These are phyloP conservation scores for Meandrina meandrites DNA, from an alignment of 92 coral and sea anemone genomes.

Conservation along the genomic window DNA sequence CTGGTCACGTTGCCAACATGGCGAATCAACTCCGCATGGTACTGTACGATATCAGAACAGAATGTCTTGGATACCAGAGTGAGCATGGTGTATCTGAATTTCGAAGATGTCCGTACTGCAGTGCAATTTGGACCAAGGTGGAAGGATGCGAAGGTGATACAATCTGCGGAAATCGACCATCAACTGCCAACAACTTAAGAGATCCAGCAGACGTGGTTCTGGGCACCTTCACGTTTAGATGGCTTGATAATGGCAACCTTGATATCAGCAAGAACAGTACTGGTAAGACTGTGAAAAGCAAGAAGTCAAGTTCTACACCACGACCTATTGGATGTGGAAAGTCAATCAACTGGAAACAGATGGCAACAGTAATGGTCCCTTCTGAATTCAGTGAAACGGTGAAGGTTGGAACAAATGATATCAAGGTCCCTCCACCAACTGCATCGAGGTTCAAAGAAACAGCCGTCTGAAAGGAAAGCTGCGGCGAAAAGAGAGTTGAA, in stretches of 20 bases:
- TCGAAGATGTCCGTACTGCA: conserved; percentile 54
- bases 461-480: not conserved
- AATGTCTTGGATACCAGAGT: conserved; percentile 53
- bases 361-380: conserved; percentile 33
- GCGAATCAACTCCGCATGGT: conserved; percentile 57
- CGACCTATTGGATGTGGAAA: conserved; percentile 50
- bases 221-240: conserved; percentile 44
- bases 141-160: conserved; percentile 48
- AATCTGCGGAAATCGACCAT: conserved; percentile 44
- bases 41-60: conserved; percentile 61
- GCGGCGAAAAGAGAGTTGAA: not conserved
- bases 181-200: conserved; percentile 39
- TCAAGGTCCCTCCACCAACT: conserved; percentile 35
- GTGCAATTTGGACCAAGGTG: conserved; percentile 40
- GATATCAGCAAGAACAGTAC: not conserved
- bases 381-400: conserved; percentile 37
- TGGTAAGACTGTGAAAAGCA: not conserved
- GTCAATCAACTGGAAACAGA: conserved; percentile 38
- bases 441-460: not conserved
- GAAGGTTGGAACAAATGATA: conserved; percentile 43
- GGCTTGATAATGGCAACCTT: conserved; percentile 14
- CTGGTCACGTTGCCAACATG: conserved; percentile 61
- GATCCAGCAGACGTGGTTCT: conserved; percentile 33
- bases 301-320: not conserved
- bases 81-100: conserved; percentile 54